phyloP scores from a whole-genome alignment of 1,140 invertebrate genomes.

The Zaprionus inermis region DNA sequence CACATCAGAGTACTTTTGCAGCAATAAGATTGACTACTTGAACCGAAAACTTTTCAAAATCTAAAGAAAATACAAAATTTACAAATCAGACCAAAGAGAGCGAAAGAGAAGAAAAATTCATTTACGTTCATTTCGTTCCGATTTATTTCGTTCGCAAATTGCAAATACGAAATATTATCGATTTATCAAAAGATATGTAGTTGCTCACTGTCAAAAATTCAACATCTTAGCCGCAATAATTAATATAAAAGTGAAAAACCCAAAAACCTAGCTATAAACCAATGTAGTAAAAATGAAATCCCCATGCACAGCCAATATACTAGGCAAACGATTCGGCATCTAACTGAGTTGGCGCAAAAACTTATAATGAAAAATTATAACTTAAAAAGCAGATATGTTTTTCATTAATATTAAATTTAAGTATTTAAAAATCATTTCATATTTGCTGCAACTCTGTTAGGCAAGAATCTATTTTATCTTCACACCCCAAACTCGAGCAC shows the following conservation, averaged over 20 bases:
- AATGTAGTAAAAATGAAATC: conserved; percentile 41
- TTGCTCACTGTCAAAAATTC: conserved; percentile 47
- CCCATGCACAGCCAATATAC: conserved; percentile 30
- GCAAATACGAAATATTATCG: conserved; percentile 40
- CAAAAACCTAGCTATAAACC: conserved; percentile 54
- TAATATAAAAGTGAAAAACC: conserved; percentile 53
- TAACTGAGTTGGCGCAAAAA: conserved; percentile 41
- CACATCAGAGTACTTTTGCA: conserved; percentile 62
- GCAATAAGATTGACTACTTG: conserved; percentile 54
- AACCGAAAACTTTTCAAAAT: conserved; percentile 57
- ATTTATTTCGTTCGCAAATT: conserved; percentile 64
- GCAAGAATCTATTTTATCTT: conserved; percentile 17
- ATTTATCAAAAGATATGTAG: conserved; percentile 37
- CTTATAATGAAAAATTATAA: conserved; percentile 27
- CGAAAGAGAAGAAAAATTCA: conserved; percentile 82
- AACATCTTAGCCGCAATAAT: conserved; percentile 69
- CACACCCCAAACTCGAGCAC: conserved; percentile 29
- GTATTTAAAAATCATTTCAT: conserved; percentile 28
- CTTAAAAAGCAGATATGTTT: conserved; percentile 23
- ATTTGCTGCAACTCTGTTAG: conserved; percentile 32
- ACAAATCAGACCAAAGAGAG: conserved; percentile 73
- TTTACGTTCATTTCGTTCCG: conserved; percentile 65
- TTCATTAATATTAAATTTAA: conserved; percentile 9
- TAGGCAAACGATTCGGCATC: not conserved
- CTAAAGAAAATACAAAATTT: conserved; percentile 41